Evolutionary conservation across 2,113 vertebrate genomes (phyloP).

Genomic region (Megaceryle maxima): DNA sequence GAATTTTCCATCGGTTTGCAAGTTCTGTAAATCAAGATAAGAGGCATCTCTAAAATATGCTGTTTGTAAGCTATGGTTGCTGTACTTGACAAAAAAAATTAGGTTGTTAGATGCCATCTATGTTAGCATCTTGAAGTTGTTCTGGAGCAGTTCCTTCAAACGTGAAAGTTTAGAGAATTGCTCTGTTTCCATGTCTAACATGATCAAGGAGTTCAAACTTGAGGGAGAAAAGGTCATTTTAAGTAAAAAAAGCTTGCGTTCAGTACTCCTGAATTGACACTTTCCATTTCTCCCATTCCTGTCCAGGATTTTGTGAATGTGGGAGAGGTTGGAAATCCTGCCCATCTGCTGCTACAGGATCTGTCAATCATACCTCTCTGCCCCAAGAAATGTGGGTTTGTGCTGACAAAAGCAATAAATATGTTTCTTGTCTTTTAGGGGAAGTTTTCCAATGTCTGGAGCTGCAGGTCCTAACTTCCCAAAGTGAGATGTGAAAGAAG

Average conservation of each 20-base stretch:
- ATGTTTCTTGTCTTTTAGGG: background rate
- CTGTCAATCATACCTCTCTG: background rate
- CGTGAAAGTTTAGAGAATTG: background rate
- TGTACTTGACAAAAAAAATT: background rate
- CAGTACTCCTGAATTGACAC: background rate
- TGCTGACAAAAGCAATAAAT: background rate
- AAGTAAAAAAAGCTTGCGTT: background rate
- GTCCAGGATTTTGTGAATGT: background rate
- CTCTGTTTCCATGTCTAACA: background rate
- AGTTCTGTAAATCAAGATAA: slow-evolving; percentile 16
- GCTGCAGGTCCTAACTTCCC: background rate
- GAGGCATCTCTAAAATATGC: background rate
- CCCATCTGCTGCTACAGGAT: background rate
- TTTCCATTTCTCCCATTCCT: background rate
- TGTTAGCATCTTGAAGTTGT: background rate
- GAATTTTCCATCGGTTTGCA: background rate
- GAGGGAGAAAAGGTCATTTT: background rate
- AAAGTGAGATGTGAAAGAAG: background rate
- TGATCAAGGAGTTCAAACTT: background rate
- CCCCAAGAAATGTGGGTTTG: background rate
- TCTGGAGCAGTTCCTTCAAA: background rate
- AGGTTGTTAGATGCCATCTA: background rate
- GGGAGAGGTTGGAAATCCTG: background rate
- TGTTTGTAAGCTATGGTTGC: background rate
- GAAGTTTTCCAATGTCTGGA: background rate